Evolutionary conservation across 2,888 invertebrate species (phyloP), one percentile per base, ranked within the genome.

Genomic region (Thelaira solivaga): DNA sequence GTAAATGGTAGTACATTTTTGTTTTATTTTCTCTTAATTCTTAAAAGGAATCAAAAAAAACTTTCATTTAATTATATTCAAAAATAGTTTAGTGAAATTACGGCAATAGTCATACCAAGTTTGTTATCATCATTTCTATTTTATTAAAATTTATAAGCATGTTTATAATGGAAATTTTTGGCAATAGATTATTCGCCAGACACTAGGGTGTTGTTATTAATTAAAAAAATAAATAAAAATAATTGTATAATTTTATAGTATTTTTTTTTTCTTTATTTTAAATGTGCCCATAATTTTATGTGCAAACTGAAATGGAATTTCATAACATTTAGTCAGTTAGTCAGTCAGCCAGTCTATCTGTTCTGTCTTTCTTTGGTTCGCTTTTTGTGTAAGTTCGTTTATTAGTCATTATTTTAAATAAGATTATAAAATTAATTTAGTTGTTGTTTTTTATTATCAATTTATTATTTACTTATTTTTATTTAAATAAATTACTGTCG

Each of bases 81-180:
- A n/a, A n/a, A n/a, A n/a, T n/a, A n/a, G n/a, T n/a, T n/a, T n/a
- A n/a, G n/a, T n/a, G n/a, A n/a, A n/a, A n/a, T n/a, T n/a, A n/a
- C n/a, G n/a, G n/a, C n/a, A n/a, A n/a, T n/a, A n/a, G n/a, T n/a
- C n/a, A n/a, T n/a, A n/a, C n/a, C n/a, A n/a, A n/a, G n/a, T n/a
- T n/a, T n/a, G 16, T 6, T 49, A 26, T 49, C 29, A 26, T 29
- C 29, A 7, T 43, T 55, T 43, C 11, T n/a, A 45, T 26, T 36
- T 55, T 34, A 16, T 65, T 64, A 29, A 64, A 64, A 11, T 43
- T 51, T 13, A 20, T 34, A 7, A 55, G 29, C 20, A 22, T 51
- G n/a, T 67, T 55, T 55, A 22, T 16, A 67, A 55, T 34, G 65
- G 65, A 67, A 53, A 13, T 45, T 45, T 55, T 53, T 53, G 34